A percentile compares a stretch with the other conserved stretches of the same genome.
Evolutionary conservation across 2,113 vertebrate genomes (phyloP).

Genomic region (Lampris megalopsis): DNA sequence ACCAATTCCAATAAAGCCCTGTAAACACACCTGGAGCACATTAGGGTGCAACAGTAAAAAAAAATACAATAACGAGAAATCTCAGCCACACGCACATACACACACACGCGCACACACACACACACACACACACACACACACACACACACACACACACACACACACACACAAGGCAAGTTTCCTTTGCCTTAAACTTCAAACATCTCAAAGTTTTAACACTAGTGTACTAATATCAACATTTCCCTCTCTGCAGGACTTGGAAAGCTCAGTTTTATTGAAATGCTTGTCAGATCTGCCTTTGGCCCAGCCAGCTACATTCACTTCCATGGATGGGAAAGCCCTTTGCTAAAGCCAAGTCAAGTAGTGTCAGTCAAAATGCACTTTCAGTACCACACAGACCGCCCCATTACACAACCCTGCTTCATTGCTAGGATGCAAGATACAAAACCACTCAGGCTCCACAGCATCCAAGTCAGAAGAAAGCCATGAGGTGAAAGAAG

Average conservation of each 20-base stretch:
- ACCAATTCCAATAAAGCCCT: no score
- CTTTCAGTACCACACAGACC: constrained; percentile 48
- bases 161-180: neutral
- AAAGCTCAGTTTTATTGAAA: constrained; percentile 52
- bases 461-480: constrained; percentile 37
- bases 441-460: constrained; percentile 49
- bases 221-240: neutral
- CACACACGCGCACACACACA: neutral
- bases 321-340: constrained; percentile 39
- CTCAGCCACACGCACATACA: neutral
- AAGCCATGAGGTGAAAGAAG: constrained; percentile 24
- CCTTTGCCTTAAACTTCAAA: neutral
- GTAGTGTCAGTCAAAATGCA: constrained; percentile 38
- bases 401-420: constrained; percentile 32
- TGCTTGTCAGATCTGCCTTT: constrained; percentile 46
- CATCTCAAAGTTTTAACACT: constrained; percentile 9
- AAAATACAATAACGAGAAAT: neutral
- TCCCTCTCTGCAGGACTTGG: constrained; percentile 4
- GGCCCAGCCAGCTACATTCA: constrained; percentile 26
- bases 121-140: constrained; percentile 2
- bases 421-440: constrained; percentile 62
- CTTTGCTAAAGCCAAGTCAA: constrained; percentile 39
- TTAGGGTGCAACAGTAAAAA: no score
- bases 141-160: neutral
- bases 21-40: no score